These are phyloP conservation scores for Caenorhabditis sp. DNA, from an alignment of 2,888 invertebrate genomes.

Conservation along the genomic window DNA sequence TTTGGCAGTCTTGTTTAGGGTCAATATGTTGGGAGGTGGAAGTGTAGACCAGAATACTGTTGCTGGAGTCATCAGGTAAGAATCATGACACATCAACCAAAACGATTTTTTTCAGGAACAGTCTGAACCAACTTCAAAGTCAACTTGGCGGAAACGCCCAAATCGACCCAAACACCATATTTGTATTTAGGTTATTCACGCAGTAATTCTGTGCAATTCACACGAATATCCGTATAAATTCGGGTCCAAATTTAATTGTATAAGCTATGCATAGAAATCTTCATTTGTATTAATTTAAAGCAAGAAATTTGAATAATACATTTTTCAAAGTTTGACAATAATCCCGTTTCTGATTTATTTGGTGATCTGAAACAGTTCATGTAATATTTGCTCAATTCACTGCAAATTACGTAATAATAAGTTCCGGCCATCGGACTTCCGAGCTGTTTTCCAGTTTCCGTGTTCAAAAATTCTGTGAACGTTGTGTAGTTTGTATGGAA, in stretches of 20 bases:
- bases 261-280: too few species aligned
- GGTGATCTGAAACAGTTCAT: slow-evolving; percentile 56
- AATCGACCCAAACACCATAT: slow-evolving; percentile 56
- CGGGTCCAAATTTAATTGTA: slow-evolving; percentile 17
- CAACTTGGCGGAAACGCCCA: slow-evolving; percentile 57
- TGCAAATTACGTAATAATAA: slow-evolving; percentile 63
- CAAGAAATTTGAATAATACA: not conserved
- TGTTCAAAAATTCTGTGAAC: slow-evolving; percentile 69
- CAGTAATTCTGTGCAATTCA: not conserved
- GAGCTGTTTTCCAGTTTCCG: slow-evolving; percentile 69
- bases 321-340: not conserved
- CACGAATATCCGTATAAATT: not conserved
- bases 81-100: too few species aligned
- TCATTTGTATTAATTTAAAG: not conserved
- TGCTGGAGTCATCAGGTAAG: slow-evolving; percentile 38
- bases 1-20: slow-evolving; percentile 54
- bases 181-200: slow-evolving; percentile 18
- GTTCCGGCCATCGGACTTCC: slow-evolving; percentile 68
- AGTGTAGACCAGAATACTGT: slow-evolving; percentile 38
- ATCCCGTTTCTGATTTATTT: slow-evolving; percentile 40
- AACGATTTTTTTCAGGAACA: slow-evolving; percentile 20
- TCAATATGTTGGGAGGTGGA: slow-evolving; percentile 37
- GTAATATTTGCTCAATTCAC: not conserved
- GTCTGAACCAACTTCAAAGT: slow-evolving; percentile 32
- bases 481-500: slow-evolving; percentile 71